Base-by-base conservation (phyloP, 2,888 invertebrate genomes). In the Polia nebulosa region DNA sequence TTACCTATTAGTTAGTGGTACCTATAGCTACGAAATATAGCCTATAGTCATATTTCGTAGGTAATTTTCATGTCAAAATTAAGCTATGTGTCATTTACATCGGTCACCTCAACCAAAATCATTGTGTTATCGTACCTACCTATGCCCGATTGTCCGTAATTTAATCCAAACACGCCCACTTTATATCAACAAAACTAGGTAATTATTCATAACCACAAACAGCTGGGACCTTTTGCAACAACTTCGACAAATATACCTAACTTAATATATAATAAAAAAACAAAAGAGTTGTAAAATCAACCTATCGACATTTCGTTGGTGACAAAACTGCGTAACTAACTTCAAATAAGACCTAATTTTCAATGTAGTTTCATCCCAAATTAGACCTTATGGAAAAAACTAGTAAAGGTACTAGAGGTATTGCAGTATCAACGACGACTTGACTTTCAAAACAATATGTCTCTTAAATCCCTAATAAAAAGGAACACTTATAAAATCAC, bases 401-500 rank as follows among this genome's bases (percentile, higher is more conserved):
- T n/a, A n/a, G n/a, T n/a, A n/a, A n/a, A n/a, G n/a, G n/a, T n/a
- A n/a, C n/a, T n/a, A n/a, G n/a, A n/a, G n/a, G n/a, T n/a, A n/a
- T n/a, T n/a, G n/a, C n/a, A n/a, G n/a, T n/a, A n/a, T n/a, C n/a
- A n/a, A n/a, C n/a, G n/a, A n/a, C n/a, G n/a, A n/a, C n/a, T n/a
- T 55, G 25, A 44, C 29, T 53, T 1, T 6, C 8, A 25, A n/a
- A 53, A 72, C 36, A 73, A 65, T 49, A 61, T 25, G 58, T 49
- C 51, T 72, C 20, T 62, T 13, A 34, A 47, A 72, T 62, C 53
- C 47, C 62, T 55, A 44, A 20, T 25, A 9, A 41, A 47, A 39
- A 22, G 29, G 63, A 45, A 29, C 61, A 58, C 59, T 64, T 36
- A 45, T 47, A 66, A 68, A 73, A 65, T 52, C 64, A 64, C 27